A percentile compares a stretch with the other conserved stretches of the same genome.
Evolutionary conservation across 1,140 invertebrate species (phyloP).

Genomic region (Bemisia tabaci): DNA sequence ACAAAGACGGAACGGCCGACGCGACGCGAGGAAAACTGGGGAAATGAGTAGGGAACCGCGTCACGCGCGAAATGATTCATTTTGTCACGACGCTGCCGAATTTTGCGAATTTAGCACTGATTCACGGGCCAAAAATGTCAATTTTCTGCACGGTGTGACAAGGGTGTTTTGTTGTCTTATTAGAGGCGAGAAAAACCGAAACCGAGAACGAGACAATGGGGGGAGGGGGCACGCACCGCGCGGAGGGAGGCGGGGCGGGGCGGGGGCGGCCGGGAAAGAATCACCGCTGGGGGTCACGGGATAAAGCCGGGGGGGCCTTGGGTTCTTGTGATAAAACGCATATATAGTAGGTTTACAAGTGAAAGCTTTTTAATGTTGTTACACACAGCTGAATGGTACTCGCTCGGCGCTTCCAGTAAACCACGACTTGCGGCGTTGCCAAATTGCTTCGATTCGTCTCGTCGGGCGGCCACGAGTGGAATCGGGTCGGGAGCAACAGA

Average conservation of each 20-base stretch:
- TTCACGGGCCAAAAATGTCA: too few species aligned
- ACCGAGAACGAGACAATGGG: constrained; percentile 11
- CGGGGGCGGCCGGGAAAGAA: constrained; percentile 7
- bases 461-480: too few species aligned
- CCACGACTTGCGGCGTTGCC: constrained; percentile 38
- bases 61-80: background rate
- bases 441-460: too few species aligned
- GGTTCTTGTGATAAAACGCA: background rate
- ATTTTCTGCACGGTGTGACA: too few species aligned
- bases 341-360: background rate
- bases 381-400: background rate
- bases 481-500: too few species aligned
- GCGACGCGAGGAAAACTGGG: background rate
- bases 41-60: background rate
- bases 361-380: background rate
- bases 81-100: too few species aligned
- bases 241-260: constrained; percentile 7
- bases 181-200: constrained; percentile 3
- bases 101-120: too few species aligned
- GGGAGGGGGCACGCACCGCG: constrained; percentile 3
- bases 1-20: too few species aligned
- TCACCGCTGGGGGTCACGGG: constrained; percentile 8
- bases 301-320: background rate
- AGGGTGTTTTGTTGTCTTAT: background rate
- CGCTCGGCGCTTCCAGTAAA: background rate